These are phyloP conservation scores for Parauchenoglanis ngamensis DNA, from an alignment of 2,797 vertebrate species.

Conservation along the genomic window DNA sequence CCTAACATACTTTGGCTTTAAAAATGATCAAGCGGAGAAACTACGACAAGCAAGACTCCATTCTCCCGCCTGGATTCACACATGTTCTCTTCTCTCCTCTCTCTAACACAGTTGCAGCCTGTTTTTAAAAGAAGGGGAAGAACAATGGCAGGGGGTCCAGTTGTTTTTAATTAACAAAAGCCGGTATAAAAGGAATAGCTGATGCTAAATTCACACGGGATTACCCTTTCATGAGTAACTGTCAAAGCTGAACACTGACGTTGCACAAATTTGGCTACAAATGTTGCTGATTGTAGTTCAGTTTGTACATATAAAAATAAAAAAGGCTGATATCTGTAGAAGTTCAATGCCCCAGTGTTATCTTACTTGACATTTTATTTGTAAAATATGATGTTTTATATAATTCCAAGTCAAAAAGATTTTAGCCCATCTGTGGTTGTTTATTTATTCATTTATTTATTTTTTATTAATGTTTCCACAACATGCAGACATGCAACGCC, in stretches of 20 bases:
- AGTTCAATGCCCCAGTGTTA: neutral
- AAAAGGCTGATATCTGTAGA: neutral
- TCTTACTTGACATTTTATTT: neutral
- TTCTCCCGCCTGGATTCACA: neutral
- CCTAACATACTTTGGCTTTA: neutral
- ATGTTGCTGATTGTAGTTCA: constrained; percentile 22
- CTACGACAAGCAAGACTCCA: neutral
- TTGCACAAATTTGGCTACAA: constrained; percentile 11
- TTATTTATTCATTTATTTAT: no score
- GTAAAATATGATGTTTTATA: no score
- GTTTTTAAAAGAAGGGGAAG: constrained; percentile 18
- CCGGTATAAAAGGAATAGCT: constrained; percentile 18
- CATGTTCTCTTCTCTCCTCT: constrained; percentile 4
- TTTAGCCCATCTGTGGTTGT: neutral
- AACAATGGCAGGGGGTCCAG: constrained; percentile 23
- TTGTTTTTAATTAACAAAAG: constrained; percentile 45
- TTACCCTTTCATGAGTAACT: constrained; percentile 1
- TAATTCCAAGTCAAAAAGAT: neutral
- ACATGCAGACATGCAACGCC: no score
- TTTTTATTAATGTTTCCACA: no score
- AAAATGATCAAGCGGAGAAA: neutral
- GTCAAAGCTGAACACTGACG: constrained; percentile 9
- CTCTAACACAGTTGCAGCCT: constrained; percentile 14
- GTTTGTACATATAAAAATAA: neutral
- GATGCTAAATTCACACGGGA: constrained; percentile 15